A percentile compares a stretch with the other conserved stretches of the same genome.
These are phyloP conservation scores for Melanotaenia maccullochi DNA, from an alignment of 2,797 vertebrate species.

Conservation along the genomic window DNA sequence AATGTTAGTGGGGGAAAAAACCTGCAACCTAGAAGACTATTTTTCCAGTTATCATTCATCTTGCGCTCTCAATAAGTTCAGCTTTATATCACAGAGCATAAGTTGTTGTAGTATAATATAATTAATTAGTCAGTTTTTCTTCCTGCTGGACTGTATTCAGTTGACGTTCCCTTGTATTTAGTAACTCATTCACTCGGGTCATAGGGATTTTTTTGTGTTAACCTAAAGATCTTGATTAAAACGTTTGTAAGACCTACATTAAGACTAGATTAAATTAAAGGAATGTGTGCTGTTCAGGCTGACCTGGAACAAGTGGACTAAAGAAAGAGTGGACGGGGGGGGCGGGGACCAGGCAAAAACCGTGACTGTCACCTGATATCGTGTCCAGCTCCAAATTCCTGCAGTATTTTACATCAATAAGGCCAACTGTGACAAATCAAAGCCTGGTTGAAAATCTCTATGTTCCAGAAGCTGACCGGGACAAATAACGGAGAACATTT, in stretches of 20 bases:
- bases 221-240: constrained; percentile 16
- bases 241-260: constrained; percentile 11
- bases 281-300: constrained; percentile 2
- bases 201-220: not conserved
- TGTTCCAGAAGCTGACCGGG: constrained; percentile 19
- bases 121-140: not conserved
- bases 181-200: constrained; percentile 15
- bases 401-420: constrained; percentile 22
- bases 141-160: not conserved
- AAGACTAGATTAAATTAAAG: constrained; percentile 17
- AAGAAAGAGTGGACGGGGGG: not conserved
- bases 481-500: constrained; percentile 42
- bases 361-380: constrained; percentile 14
- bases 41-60: not conserved
- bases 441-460: constrained; percentile 8
- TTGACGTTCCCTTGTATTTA: not conserved
- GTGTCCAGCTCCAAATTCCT: not conserved
- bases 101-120: not conserved
- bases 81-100: not conserved
- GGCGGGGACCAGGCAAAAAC: constrained; percentile 4
- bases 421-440: constrained; percentile 22
- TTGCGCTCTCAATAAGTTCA: not conserved
- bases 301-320: constrained; percentile 9
- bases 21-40: not conserved
- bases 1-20: not conserved